Percentiles rank a stretch among this genome's conserved stretches.
These are phyloP conservation scores for Patagioenas fasciata DNA, from an alignment of 2,113 vertebrate genomes.

Conservation along the genomic window DNA sequence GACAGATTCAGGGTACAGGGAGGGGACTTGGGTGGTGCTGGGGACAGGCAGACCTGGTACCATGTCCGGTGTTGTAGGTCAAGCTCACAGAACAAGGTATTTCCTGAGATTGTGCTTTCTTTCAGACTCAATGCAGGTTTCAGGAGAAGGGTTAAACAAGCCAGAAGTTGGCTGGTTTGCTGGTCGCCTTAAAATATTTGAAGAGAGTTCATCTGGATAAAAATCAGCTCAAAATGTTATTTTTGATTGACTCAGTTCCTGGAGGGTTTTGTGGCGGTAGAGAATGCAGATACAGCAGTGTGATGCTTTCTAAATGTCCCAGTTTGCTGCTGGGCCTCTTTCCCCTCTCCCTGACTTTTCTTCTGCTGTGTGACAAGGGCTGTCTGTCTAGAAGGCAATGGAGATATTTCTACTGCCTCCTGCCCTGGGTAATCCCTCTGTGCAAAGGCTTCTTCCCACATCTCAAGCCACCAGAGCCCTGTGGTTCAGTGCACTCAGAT, in stretches of 20 bases:
- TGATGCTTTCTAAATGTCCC: not conserved
- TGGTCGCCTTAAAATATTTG: conserved; percentile 19
- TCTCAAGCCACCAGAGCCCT: not conserved
- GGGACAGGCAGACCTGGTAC: not conserved
- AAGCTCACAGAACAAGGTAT: not conserved
- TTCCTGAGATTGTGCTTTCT: not conserved
- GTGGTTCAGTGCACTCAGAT: not conserved
- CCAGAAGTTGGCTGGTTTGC: not conserved
- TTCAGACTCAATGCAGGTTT: not conserved
- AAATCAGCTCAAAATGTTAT: conserved; percentile 30
- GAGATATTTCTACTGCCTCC: not conserved
- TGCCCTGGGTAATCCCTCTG: not conserved
- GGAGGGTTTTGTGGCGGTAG: not conserved
- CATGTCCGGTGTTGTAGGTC: not conserved
- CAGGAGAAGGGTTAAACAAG: conserved; percentile 16
- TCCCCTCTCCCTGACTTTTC: not conserved
- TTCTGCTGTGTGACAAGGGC: not conserved
- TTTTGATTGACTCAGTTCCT: conserved; percentile 40
- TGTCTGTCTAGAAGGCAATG: not conserved
- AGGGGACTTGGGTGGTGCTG: not conserved
- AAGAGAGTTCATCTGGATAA: conserved; percentile 46
- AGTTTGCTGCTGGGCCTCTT: not conserved
- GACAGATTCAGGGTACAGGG: not conserved
- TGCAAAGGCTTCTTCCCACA: not conserved
- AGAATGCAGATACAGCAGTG: not conserved